Evolutionary conservation across 2,113 vertebrate genomes (phyloP).

Genomic region (Chloroceryle aenea): DNA sequence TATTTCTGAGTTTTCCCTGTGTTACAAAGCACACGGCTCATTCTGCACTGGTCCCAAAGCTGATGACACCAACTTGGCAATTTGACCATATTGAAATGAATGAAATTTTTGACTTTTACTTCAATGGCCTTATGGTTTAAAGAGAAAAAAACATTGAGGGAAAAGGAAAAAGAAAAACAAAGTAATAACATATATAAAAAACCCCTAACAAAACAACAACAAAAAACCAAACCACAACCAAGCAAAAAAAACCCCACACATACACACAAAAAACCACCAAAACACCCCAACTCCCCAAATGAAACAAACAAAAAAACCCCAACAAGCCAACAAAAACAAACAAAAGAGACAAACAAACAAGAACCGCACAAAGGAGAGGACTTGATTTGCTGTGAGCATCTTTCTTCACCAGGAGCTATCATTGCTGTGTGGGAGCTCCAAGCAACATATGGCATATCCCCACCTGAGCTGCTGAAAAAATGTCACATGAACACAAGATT

Average conservation of each 20-base stretch:
- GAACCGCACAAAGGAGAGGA: background rate
- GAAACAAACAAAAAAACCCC: too few species aligned
- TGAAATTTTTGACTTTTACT: background rate
- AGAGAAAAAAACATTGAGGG: background rate
- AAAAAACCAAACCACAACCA: background rate
- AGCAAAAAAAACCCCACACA: too few species aligned
- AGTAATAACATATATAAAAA: too few species aligned
- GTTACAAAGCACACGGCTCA: background rate
- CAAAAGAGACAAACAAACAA: background rate
- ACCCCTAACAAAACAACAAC: too few species aligned
- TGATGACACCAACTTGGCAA: background rate
- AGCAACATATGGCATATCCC: fast-evolving
- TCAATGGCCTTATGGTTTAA: background rate
- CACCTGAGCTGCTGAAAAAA: background rate
- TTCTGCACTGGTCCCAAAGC: background rate
- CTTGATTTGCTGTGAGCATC: background rate
- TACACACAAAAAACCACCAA: background rate
- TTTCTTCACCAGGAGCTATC: background rate
- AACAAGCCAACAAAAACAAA: too few species aligned
- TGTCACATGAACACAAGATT: background rate
- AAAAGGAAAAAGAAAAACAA: background rate
- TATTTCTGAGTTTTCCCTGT: background rate
- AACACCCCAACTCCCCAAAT: background rate
- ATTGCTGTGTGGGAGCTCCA: fast-evolving
- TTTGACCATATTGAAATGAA: background rate